Evolutionary conservation across 2,797 vertebrate species (phyloP), one percentile per base, ranked within the genome.

Genomic region (Sebastes jordani): DNA sequence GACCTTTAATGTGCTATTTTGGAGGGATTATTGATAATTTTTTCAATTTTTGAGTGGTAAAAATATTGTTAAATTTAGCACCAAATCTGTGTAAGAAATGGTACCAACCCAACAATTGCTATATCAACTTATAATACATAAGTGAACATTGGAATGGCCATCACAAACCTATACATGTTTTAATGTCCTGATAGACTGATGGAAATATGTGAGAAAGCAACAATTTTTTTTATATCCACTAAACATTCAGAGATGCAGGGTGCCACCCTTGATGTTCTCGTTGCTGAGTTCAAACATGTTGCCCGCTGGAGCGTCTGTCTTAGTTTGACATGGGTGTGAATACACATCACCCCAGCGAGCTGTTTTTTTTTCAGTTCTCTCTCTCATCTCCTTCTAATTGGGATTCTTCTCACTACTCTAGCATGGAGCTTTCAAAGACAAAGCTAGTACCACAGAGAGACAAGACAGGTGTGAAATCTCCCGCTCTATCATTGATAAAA

Each of bases 341-440:
- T 71, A 67, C 18, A 38, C 32, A 69, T 73, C 72, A 78, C 58
- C 34, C 52, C 10, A 22, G 66, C 1, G 11, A 73, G 20, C 60
- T 36, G 49, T 52, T 76, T 68, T 83, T 16, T 83, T 16, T 49
- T 58, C 63, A 49, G 10, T 34, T 77, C 54, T 22, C 55, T 49
- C 25, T 49, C 25, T 75, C 76, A 61, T 38, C 22, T 42, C 16
- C 6, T n/a, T 63, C 60, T 86, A 74, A 87, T 86, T 89, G 52
- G 29, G 68, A 89, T 86, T 86, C 79, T 58, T 71, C 74, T 74
- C 70, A 72, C 46, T 69, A 34, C 67, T 46, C 18, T 23, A 70
- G 54, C 5, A 4, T 2, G 16, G 23, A 65, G 75, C 70, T 72
- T 77, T 81, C 58, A 77, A 80, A 81, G 60, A 59, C 58, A 62